phyloP scores from a whole-genome alignment of 2,113 vertebrate species.

The Anser cygnoides region DNA sequence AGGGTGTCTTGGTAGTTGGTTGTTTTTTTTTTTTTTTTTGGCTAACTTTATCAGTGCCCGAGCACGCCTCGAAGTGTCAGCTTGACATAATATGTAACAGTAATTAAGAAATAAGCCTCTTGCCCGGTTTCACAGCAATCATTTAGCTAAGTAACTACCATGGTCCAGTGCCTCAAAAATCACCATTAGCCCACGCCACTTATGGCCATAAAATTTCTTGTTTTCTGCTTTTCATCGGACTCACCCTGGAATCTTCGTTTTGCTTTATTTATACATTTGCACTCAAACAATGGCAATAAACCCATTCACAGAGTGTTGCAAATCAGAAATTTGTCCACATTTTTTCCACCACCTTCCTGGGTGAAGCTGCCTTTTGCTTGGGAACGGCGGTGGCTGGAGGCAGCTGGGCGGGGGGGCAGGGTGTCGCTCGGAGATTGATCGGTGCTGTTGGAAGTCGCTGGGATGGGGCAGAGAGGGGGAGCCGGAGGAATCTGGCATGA shows the following conservation, averaged over 20 bases:
- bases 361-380: slow-evolving; percentile 71
- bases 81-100: slow-evolving; percentile 90
- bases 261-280: slow-evolving; percentile 92
- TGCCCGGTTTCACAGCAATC: slow-evolving; percentile 85
- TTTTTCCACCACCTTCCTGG: slow-evolving; percentile 86
- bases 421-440: slow-evolving; percentile 65
- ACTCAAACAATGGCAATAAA: slow-evolving; percentile 91
- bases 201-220: slow-evolving; percentile 97
- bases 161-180: slow-evolving; percentile 97
- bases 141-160: slow-evolving; percentile 92
- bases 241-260: slow-evolving; percentile 89
- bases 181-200: slow-evolving; percentile 96
- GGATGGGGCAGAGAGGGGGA: slow-evolving; percentile 49
- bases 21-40: not conserved
- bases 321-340: slow-evolving; percentile 97
- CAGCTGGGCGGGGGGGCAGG: slow-evolving; percentile 62
- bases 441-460: slow-evolving; percentile 40
- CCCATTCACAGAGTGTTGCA: slow-evolving; percentile 93
- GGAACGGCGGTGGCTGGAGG: slow-evolving; percentile 68
- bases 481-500: slow-evolving; percentile 45
- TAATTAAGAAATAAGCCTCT: slow-evolving; percentile 96
- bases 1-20: not conserved
- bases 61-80: slow-evolving; percentile 70
- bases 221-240: slow-evolving; percentile 97
- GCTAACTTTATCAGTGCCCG: slow-evolving; percentile 85